phyloP scores from a whole-genome alignment of 2,888 invertebrate genomes.

The Drymonia ruficornis region DNA sequence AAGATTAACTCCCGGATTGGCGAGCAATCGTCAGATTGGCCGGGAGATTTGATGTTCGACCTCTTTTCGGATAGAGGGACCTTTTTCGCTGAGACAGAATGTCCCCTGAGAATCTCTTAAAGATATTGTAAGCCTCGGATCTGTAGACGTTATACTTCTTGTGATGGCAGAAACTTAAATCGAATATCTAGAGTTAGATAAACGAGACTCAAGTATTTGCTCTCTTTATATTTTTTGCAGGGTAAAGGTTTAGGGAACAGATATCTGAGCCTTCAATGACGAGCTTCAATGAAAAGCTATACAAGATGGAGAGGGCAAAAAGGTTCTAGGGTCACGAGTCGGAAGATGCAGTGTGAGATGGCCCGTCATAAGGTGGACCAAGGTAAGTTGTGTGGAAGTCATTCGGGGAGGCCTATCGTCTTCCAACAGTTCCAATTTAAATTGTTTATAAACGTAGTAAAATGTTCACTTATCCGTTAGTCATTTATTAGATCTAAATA shows the following conservation, averaged over 20 bases:
- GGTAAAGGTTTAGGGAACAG: neutral
- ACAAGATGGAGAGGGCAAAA: no score
- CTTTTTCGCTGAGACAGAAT: slow-evolving; percentile 26
- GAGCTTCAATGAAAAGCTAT: neutral
- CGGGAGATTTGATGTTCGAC: slow-evolving; percentile 21
- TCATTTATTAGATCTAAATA: no score
- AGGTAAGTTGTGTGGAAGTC: no score
- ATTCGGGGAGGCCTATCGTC: no score
- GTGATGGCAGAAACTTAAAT: neutral
- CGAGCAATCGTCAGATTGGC: slow-evolving; percentile 26
- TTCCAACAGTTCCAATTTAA: no score
- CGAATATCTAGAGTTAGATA: slow-evolving; percentile 1
- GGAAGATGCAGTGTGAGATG: no score
- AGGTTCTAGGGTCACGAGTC: no score
- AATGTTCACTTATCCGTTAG: no score
- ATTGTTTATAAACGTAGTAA: no score
- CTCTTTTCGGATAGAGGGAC: slow-evolving; percentile 24
- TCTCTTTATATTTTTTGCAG: neutral
- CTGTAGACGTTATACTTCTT: neutral
- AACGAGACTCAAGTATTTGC: neutral
- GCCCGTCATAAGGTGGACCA: no score
- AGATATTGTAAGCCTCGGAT: slow-evolving; percentile 1
- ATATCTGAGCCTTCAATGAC: neutral
- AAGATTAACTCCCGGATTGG: slow-evolving; percentile 16
- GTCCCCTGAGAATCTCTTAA: slow-evolving; percentile 17